These are phyloP conservation scores for Abscondita cerata DNA, from an alignment of 2,888 invertebrate species.

Conservation along the genomic window DNA sequence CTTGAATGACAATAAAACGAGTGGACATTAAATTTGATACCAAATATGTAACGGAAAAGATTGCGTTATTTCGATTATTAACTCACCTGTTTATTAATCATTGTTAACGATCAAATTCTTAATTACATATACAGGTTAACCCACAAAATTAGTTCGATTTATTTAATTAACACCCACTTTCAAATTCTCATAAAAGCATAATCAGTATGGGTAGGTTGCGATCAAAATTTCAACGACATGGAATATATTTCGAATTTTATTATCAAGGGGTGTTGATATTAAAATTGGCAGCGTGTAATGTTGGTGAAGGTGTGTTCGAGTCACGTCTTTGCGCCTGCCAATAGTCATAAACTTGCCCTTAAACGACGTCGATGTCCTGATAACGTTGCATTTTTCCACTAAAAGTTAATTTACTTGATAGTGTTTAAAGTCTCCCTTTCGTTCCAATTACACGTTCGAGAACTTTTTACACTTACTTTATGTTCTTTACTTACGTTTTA, in stretches of 20 bases:
- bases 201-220: slow-evolving; percentile 6
- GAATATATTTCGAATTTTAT: slow-evolving; percentile 40
- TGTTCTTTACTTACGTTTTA: neutral
- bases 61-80: neutral
- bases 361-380: slow-evolving; percentile 47
- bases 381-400: slow-evolving; percentile 45
- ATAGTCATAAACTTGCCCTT: slow-evolving; percentile 47
- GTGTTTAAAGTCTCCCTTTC: slow-evolving; percentile 39
- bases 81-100: slow-evolving; percentile 26
- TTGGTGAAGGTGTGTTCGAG: slow-evolving; percentile 41
- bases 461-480: slow-evolving; percentile 14
- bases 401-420: slow-evolving; percentile 44
- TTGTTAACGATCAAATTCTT: neutral
- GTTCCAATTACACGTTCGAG: slow-evolving; percentile 26
- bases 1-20: slow-evolving; percentile 5
- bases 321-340: slow-evolving; percentile 45
- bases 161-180: slow-evolving; percentile 1
- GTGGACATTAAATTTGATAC: slow-evolving; percentile 10
- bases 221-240: slow-evolving; percentile 12
- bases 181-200: slow-evolving; percentile 8
- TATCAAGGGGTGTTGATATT: slow-evolving; percentile 42
- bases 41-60: neutral
- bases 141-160: neutral
- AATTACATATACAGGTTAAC: too few species aligned
- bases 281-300: slow-evolving; percentile 36